Percentiles rank a stretch among this genome's conserved stretches.
Evolutionary conservation across 2,797 vertebrate species (phyloP).

Genomic region (Chelidonichthys spinosus): DNA sequence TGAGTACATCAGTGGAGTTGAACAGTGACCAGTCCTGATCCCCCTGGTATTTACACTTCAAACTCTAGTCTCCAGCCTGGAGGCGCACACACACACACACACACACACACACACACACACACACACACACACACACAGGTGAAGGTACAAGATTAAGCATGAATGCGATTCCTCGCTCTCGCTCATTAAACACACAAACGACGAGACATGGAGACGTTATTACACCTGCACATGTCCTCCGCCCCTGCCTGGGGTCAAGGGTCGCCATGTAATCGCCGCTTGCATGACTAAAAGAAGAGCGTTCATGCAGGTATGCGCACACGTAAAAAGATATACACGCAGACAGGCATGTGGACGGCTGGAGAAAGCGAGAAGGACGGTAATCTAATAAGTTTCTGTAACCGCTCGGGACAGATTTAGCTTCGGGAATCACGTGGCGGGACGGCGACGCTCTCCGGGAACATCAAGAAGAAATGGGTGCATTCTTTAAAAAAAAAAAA

Average conservation of each 20-base stretch:
- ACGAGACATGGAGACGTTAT: slow-evolving; percentile 47
- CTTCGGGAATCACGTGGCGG: slow-evolving; percentile 22
- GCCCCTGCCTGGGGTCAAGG: background rate
- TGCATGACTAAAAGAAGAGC: background rate
- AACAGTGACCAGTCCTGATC: slow-evolving; percentile 63
- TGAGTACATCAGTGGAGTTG: slow-evolving; percentile 59
- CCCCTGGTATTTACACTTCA: slow-evolving; percentile 64
- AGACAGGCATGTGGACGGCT: slow-evolving; percentile 16
- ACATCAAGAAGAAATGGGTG: slow-evolving; percentile 2
- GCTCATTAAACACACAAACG: slow-evolving; percentile 64
- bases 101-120: slow-evolving; percentile 13
- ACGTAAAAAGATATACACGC: background rate
- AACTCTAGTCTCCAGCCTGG: slow-evolving; percentile 54
- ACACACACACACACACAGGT: background rate
- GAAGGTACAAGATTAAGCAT: slow-evolving; percentile 74
- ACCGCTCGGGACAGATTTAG: slow-evolving; percentile 59
- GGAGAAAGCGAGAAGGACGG: slow-evolving; percentile 14
- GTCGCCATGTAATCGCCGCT: background rate
- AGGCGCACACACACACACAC: slow-evolving; percentile 42
- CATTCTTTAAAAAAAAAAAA: slow-evolving; percentile 10
- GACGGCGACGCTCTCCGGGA: slow-evolving; percentile 25
- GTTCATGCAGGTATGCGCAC: background rate
- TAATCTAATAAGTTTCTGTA: slow-evolving; percentile 66
- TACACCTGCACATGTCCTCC: slow-evolving; percentile 46
- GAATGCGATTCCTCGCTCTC: slow-evolving; percentile 76